A percentile compares a stretch with the other conserved stretches of the same genome.
Conservation (phyloP, 2,888 invertebrate genomes). For the Chaetoderma sp. region DNA sequence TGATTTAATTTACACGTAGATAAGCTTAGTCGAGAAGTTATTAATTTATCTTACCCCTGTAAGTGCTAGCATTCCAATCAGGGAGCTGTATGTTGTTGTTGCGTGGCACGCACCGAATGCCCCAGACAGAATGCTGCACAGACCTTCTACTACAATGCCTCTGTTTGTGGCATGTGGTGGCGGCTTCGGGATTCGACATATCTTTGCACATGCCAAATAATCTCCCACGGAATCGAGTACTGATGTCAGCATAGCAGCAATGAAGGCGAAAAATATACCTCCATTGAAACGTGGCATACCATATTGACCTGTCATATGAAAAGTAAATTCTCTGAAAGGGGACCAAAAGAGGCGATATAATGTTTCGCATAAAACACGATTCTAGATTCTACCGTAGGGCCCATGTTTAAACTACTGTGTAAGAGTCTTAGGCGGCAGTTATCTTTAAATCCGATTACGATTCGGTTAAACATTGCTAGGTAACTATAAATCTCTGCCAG, state of each 20-base stretch:
- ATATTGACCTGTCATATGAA: conserved; percentile 50
- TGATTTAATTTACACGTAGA: no score
- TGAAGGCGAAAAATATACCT: conserved; percentile 47
- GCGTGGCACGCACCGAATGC: conserved; percentile 51
- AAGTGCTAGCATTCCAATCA: conserved; percentile 12
- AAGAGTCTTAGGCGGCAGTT: no score
- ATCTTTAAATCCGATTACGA: no score
- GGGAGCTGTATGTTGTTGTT: conserved; percentile 50
- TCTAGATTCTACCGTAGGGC: no score
- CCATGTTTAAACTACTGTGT: no score
- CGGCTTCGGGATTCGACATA: conserved; percentile 40
- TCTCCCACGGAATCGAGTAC: conserved; percentile 54
- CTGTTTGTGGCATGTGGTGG: conserved; percentile 53
- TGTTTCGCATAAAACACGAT: no score
- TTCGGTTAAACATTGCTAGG: no score
- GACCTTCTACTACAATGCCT: conserved; percentile 51
- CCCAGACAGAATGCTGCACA: conserved; percentile 49
- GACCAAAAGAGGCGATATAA: no score
- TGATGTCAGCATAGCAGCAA: conserved; percentile 46
- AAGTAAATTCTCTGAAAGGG: no score
- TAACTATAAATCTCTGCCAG: no score
- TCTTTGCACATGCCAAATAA: conserved; percentile 46
- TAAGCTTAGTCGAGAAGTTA: no score
- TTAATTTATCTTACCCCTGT: conserved; percentile 8
- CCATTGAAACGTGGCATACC: conserved; percentile 45